Conservation (phyloP, 2,113 vertebrate species). For the Choloepus hoffmanni region DNA sequence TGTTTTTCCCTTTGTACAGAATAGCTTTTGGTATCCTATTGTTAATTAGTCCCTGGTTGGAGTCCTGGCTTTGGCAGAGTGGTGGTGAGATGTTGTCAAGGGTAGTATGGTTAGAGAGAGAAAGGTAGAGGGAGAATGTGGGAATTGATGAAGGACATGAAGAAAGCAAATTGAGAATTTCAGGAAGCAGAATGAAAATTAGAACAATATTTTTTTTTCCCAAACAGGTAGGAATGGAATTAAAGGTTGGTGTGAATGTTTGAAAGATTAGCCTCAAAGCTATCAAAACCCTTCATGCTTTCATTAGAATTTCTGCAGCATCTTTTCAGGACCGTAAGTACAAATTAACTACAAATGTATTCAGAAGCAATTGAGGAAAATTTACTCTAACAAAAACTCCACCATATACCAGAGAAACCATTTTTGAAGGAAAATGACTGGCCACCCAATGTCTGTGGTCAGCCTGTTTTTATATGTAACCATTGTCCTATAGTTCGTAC, state of each 20-base stretch:
- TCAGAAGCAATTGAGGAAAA: background rate
- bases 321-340: background rate
- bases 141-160: background rate
- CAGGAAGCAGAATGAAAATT: background rate
- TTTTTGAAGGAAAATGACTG: constrained; percentile 14
- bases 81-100: background rate
- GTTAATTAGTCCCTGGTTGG: background rate
- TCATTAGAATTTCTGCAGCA: background rate
- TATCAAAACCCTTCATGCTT: background rate
- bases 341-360: background rate
- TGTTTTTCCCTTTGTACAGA: background rate
- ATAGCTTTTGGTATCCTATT: background rate
- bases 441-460: background rate
- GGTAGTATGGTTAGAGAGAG: background rate
- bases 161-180: background rate
- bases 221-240: background rate
- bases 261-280: background rate
- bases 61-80: background rate
- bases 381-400: background rate
- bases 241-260: constrained; percentile 22
- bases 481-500: background rate
- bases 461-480: background rate
- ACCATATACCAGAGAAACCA: background rate
- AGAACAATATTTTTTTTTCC: background rate
- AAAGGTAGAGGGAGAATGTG: background rate